Base-by-base conservation (phyloP, 1,140 invertebrate species). In the Drosophila yakuba region DNA sequence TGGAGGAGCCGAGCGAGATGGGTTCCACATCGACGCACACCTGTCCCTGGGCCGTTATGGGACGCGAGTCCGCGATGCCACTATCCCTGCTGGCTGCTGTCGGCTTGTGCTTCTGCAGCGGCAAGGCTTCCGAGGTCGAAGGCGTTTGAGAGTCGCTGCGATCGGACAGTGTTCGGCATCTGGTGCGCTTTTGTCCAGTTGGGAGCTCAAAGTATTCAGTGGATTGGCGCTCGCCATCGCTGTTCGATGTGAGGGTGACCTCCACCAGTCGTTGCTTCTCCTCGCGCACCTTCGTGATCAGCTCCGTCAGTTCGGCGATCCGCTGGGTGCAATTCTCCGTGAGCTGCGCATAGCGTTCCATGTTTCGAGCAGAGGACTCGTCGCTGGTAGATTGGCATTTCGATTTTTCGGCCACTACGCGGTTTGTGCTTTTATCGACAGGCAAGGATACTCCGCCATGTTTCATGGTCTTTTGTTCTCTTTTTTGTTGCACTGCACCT, bases 251-350 rank as follows among this genome's bases (percentile, higher is more conserved):
- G 0, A 92, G 72, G 0, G 91, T 92, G 2, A 84, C 80, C 45
- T 92, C 91, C 10, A 92, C 68, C 17, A 92, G 25, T 2, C 83
- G 82, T 35, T 92, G 85, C 56, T 92, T 92, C 56, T 92, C 92
- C 38, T 90, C 73, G 11, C 91, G 84, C 12, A 92, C 92, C 48
- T 89, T 86, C 10, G 74, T 78, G 6, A 92, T 92, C 6, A 91
- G 64, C 7, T 90, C 74, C 0, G 88, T 91, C 0, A 92, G 55
- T 50, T 92, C 91, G 0, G 86, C 81, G 8, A 92, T 92, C 0
- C 92, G 79, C 14, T 91, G 72, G 0, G 81, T 90, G 32, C 91
- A 92, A 45, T 88, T 92, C n/a, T 91, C 88, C 0, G 91, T 90
- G 2, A 92, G 61, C 39, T 72, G 50, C 0, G 73, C 84, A 57